Percentiles rank a stretch among this genome's conserved stretches.
Evolutionary conservation across 2,888 invertebrate species (phyloP).

Genomic region (Heterodera filipjevi): DNA sequence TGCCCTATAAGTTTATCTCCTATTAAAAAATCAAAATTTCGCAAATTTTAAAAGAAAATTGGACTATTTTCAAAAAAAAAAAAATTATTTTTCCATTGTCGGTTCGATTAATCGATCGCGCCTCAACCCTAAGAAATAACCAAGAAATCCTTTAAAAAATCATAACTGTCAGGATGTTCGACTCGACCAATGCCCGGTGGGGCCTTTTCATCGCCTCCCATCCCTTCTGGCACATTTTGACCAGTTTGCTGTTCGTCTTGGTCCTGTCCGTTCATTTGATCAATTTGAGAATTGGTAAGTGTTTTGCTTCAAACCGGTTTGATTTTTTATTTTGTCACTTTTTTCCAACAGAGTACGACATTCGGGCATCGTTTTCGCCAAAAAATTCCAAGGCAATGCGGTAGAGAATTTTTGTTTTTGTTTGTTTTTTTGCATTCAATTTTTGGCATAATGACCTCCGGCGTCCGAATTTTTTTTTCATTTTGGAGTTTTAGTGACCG

Average conservation of each 20-base stretch:
- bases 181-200: conserved; percentile 38
- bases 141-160: too few species aligned
- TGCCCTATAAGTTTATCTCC: too few species aligned
- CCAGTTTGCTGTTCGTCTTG: conserved; percentile 36
- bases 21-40: too few species aligned
- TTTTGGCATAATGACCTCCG: background rate
- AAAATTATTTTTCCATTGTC: too few species aligned
- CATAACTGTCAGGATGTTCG: conserved; percentile 22
- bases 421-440: background rate
- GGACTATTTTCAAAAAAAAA: too few species aligned
- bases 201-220: conserved; percentile 43
- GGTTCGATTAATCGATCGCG: too few species aligned
- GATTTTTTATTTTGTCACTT: background rate
- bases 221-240: conserved; percentile 38
- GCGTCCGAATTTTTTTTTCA: too few species aligned
- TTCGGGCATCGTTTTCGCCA: conserved; percentile 58
- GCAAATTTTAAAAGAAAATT: conserved; percentile 8
- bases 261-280: conserved; percentile 36
- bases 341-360: conserved; percentile 49
- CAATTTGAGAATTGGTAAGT: conserved; percentile 49
- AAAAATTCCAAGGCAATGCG: conserved; percentile 53
- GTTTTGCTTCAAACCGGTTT: background rate
- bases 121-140: too few species aligned
- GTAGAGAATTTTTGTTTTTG: conserved; percentile 36
- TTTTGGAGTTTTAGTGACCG: too few species aligned